A percentile compares a stretch with the other conserved stretches of the same genome.
Evolutionary conservation across 2,113 vertebrate genomes (phyloP).

Genomic region (Peromyscus leucopus): DNA sequence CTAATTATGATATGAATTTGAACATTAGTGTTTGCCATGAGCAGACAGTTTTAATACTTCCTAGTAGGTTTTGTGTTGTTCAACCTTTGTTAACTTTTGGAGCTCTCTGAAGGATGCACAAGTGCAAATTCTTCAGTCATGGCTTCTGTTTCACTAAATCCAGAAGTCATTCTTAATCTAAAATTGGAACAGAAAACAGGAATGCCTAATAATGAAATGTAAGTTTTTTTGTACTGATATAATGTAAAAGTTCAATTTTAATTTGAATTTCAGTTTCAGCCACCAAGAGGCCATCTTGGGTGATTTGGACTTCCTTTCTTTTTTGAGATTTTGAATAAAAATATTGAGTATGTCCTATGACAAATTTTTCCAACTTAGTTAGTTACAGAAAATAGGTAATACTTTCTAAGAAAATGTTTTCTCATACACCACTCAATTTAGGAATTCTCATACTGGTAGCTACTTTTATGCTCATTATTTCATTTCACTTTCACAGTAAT

Average conservation of each 20-base stretch:
- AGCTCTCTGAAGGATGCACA: background rate
- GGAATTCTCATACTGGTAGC: background rate
- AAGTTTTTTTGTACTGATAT: background rate
- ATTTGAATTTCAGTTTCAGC: background rate
- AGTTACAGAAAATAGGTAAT: background rate
- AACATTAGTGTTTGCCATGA: background rate
- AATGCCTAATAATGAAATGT: background rate
- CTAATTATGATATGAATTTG: slow-evolving; percentile 3
- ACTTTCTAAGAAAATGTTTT: background rate
- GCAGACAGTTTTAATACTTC: background rate
- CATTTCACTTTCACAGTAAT: slow-evolving; percentile 27
- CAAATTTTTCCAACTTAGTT: background rate
- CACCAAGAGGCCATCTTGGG: background rate
- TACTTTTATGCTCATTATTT: background rate
- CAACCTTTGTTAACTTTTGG: background rate
- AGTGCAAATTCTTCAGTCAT: background rate
- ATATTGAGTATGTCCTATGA: background rate
- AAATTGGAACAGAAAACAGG: background rate
- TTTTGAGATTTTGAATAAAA: background rate
- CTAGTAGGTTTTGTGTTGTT: background rate
- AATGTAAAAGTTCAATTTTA: background rate
- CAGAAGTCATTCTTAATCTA: slow-evolving; percentile 27
- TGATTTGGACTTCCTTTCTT: background rate
- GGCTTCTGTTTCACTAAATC: background rate
- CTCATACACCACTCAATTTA: background rate